Conservation (phyloP, 2,797 vertebrate species). For the Danio albolineatus region DNA sequence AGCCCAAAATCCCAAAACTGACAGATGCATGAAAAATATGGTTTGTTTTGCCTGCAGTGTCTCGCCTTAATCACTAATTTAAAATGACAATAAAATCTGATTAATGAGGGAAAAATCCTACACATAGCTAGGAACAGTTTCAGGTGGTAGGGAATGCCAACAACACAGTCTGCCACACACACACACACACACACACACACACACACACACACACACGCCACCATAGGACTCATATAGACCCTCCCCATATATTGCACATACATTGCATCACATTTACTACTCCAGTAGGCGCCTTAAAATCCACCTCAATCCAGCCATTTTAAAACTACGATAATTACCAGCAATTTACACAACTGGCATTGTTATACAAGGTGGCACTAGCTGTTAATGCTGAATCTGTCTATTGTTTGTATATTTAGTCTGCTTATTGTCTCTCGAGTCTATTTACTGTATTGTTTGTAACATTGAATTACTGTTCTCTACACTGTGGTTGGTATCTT, state of each 20-base stretch:
- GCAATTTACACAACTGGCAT: neutral
- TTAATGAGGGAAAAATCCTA: no score
- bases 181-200: neutral
- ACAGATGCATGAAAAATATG: no score
- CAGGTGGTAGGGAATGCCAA: no score
- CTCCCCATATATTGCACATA: conserved; percentile 34
- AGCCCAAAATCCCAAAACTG: no score
- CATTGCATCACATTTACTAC: conserved; percentile 40
- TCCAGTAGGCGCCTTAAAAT: conserved; percentile 9
- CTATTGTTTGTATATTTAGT: neutral
- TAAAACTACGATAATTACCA: neutral
- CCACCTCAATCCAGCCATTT: conserved; percentile 4
- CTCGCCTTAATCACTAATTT: no score
- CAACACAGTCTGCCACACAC: no score
- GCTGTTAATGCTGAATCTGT: conserved; percentile 1
- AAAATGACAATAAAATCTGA: no score
- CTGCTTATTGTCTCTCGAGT: neutral
- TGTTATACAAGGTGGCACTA: conserved; percentile 21
- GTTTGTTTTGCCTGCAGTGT: no score
- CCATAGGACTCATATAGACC: neutral
- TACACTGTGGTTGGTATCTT: neutral
- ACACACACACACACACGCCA: neutral
- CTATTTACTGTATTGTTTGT: neutral
- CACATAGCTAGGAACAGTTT: no score
- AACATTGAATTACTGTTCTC: neutral